A percentile compares a stretch with the other conserved stretches of the same genome.
Evolutionary conservation across 2,113 vertebrate genomes (phyloP).

Genomic region (Cottus gobio): DNA sequence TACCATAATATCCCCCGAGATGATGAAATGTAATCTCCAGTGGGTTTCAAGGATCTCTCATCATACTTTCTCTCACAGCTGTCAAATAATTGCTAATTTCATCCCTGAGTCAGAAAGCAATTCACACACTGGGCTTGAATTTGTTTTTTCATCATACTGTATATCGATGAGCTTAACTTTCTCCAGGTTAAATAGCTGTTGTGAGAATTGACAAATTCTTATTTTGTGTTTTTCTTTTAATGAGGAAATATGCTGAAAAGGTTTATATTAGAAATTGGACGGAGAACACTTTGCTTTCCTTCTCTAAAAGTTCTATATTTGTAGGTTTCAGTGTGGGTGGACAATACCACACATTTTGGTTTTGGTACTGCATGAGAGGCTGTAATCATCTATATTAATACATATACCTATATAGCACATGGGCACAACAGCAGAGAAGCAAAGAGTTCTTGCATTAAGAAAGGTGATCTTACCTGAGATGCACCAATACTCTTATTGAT

Average conservation of each 20-base stretch:
- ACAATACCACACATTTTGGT: background rate
- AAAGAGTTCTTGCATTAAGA: background rate
- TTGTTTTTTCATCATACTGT: slow-evolving; percentile 4
- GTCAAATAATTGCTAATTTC: slow-evolving; percentile 47
- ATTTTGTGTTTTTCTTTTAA: background rate
- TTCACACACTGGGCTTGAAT: slow-evolving; percentile 11
- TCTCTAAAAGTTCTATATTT: background rate
- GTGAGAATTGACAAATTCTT: background rate
- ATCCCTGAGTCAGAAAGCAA: slow-evolving; percentile 24
- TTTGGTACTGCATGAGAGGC: background rate
- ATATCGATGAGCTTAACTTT: background rate
- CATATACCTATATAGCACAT: background rate
- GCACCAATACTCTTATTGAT: background rate
- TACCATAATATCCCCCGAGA: slow-evolving; percentile 16
- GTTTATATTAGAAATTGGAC: background rate
- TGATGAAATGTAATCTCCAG: slow-evolving; percentile 32
- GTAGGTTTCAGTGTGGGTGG: background rate
- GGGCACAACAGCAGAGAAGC: background rate
- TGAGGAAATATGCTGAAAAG: background rate
- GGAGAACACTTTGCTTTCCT: background rate
- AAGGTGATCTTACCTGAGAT: background rate
- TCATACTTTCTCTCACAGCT: slow-evolving; percentile 20
- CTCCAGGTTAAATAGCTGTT: background rate
- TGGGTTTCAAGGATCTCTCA: slow-evolving; percentile 38
- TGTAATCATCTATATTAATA: background rate